A percentile compares a stretch with the other conserved stretches of the same genome.
These are phyloP conservation scores for Prionailurus bengalensis DNA, from an alignment of 2,113 vertebrate species.

Conservation along the genomic window DNA sequence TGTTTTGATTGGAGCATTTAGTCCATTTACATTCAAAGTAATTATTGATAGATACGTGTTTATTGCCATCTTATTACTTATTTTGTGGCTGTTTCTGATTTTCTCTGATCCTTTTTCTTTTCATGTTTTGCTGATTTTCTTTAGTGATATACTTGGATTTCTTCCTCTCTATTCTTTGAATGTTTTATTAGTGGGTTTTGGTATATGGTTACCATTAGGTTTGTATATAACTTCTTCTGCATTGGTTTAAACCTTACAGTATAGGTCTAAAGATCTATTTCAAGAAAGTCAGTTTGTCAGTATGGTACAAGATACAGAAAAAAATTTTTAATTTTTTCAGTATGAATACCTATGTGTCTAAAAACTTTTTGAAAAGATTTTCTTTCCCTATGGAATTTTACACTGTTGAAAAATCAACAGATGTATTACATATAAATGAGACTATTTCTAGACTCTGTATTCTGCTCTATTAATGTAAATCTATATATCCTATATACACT, in stretches of 20 bases:
- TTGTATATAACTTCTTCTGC: neutral
- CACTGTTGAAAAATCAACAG: neutral
- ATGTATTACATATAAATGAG: neutral
- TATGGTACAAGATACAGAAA: neutral
- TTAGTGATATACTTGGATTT: neutral
- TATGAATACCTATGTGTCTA: neutral
- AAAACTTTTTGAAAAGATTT: conserved; percentile 13
- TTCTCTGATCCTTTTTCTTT: neutral
- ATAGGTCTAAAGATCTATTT: neutral
- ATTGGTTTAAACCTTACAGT: neutral
- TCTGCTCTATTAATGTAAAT: neutral
- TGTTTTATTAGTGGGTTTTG: neutral
- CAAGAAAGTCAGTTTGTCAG: neutral
- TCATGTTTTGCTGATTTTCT: neutral
- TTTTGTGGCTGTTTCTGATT: neutral
- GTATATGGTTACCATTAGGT: neutral
- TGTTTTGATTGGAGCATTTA: neutral
- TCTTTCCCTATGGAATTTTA: neutral
- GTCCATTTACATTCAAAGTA: neutral
- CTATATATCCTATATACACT: neutral
- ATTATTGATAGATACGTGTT: neutral
- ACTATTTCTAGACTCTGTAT: neutral
- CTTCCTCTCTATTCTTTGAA: neutral
- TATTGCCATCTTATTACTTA: neutral
- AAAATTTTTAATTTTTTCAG: neutral